These are phyloP conservation scores for Tetrapedia diversipes DNA, from an alignment of 2,888 invertebrate species.

Conservation along the genomic window DNA sequence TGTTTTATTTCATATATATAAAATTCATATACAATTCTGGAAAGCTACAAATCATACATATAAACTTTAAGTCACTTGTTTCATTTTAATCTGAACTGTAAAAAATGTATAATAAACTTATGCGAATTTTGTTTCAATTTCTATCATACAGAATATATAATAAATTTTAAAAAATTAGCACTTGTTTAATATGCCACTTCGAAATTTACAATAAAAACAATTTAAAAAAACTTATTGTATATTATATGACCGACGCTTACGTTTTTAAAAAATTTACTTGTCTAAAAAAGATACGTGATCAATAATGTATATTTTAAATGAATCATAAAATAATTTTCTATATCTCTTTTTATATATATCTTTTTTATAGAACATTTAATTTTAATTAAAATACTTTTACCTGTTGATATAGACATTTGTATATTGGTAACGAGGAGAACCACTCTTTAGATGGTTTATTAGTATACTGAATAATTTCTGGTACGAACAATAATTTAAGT, in stretches of 20 bases:
- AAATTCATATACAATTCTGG: conserved; percentile 15
- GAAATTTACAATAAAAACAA: conserved; percentile 12
- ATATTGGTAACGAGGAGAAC: background rate
- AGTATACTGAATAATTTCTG: conserved; percentile 17
- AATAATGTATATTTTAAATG: background rate
- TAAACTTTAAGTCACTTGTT: conserved; percentile 26
- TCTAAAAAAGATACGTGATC: conserved; percentile 21
- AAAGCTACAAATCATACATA: background rate
- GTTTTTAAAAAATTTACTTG: conserved; percentile 5
- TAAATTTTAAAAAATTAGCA: conserved; percentile 7
- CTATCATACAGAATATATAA: background rate
- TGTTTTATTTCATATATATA: background rate
- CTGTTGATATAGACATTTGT: conserved; percentile 50
- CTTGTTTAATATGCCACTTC: background rate
- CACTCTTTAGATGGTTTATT: background rate
- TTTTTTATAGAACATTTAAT: background rate
- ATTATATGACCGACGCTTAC: conserved; percentile 29
- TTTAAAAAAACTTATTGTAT: background rate
- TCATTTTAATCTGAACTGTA: background rate
- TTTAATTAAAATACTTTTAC: conserved; percentile 32
- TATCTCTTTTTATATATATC: background rate
- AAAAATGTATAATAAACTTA: conserved; percentile 2
- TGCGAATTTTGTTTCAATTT: background rate
- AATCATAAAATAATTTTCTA: conserved; percentile 6
- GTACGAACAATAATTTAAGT: conserved; percentile 24